Evolutionary conservation across 2,797 vertebrate species (phyloP), one percentile per base, ranked within the genome.

Genomic region (Xenopus petersii): DNA sequence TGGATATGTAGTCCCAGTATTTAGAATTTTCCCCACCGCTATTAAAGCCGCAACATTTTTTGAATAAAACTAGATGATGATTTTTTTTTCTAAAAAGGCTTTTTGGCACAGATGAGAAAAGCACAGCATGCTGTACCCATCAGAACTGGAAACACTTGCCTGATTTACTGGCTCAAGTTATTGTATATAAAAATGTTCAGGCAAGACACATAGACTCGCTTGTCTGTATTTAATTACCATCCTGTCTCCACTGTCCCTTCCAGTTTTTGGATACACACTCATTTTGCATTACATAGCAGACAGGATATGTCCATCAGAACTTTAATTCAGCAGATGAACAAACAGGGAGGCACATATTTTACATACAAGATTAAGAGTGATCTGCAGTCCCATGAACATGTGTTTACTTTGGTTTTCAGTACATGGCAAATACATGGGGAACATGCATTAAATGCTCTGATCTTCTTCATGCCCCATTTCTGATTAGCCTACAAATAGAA

Each of bases 401-500:
- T 26, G 21, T 26, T 26, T 60, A 60, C 10, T 26, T 56, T 16
- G 2, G 2, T 26, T 60, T 60, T 2, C 17, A 60, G 21, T 60
- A 11, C 58, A 24, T 24, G 24, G 12, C 24, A 60, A 60, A 24
- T 60, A 47, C 46, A 33, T 49, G 47, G 49, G 49, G 42, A 36
- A 26, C 26, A 51, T 42, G 54, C 12, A 56, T 73, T 64, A 69
- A 67, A 12, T 56, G 73, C 81, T 56, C 73, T 68, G 33, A 75
- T 80, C 79, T 76, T 21, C 69, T 0, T 24, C 80, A 72, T 51
- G 51, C 77, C 75, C 49, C 24, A 33, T 15, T 83, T 80, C 64
- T 76, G 56, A 75, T 77, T 80, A 65, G 71, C 66, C 81, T 80
- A 75, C 51, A 64, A 67, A 84, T 82, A 67, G 82, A 81, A 83